Percentiles rank a stretch among this genome's conserved stretches.
Evolutionary conservation across 2,113 vertebrate genomes (phyloP).

Genomic region (Amblyornis subalaris): DNA sequence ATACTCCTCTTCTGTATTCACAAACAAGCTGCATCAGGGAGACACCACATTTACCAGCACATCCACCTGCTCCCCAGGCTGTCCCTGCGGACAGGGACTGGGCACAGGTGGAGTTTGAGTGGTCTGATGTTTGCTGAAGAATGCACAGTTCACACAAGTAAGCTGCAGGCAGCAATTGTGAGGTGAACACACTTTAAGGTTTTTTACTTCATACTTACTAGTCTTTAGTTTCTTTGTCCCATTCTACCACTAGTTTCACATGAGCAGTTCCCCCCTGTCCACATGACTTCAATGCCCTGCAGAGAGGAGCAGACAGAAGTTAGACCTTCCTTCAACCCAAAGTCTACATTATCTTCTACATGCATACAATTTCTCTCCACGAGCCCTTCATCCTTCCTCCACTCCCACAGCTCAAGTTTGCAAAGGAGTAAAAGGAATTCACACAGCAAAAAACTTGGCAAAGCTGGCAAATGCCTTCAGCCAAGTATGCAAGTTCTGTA

Average conservation of each 20-base stretch:
- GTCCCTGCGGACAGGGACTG: neutral
- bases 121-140: neutral
- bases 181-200: neutral
- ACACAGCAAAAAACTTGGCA: neutral
- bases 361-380: neutral
- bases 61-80: neutral
- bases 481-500: neutral
- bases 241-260: conserved; percentile 96
- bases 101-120: neutral
- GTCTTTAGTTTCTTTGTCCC: conserved; percentile 98
- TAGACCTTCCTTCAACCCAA: neutral
- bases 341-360: neutral
- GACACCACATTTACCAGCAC: neutral
- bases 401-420: neutral
- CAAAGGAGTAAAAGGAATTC: neutral
- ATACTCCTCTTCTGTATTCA: conserved; percentile 93
- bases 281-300: conserved; percentile 91
- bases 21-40: conserved; percentile 81
- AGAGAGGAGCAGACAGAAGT: neutral
- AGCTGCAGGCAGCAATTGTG: neutral
- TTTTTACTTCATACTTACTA: conserved; percentile 81
- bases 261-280: conserved; percentile 92
- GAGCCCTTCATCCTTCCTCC: neutral
- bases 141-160: neutral
- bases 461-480: neutral